Percentiles rank a stretch among this genome's conserved stretches.
Evolutionary conservation across 2,113 vertebrate genomes (phyloP).

Genomic region (Chiloscyllium plagiosum): DNA sequence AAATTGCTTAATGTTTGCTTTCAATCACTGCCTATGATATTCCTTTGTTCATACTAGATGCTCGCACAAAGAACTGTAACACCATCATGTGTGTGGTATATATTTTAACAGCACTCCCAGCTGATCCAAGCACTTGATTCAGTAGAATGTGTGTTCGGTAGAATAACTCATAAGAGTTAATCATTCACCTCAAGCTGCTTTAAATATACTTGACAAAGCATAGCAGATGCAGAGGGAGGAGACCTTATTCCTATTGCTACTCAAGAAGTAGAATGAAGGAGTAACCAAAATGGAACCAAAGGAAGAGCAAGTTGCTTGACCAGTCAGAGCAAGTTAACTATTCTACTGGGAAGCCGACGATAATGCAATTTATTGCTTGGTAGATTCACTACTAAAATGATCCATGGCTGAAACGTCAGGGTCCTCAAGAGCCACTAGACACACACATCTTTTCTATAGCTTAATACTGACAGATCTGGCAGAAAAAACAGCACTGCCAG

Average conservation of each 20-base stretch:
- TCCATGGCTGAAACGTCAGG: slow-evolving; percentile 10
- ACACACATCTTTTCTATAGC: slow-evolving; percentile 35
- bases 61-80: background rate
- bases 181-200: slow-evolving; percentile 4
- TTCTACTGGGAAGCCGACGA: background rate
- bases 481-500: slow-evolving; percentile 22
- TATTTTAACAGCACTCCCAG: background rate
- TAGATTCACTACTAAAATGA: slow-evolving; percentile 23
- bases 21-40: background rate
- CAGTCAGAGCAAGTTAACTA: background rate
- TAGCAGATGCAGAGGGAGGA: background rate
- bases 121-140: background rate
- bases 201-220: background rate
- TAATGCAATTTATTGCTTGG: slow-evolving; percentile 30
- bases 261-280: background rate
- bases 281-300: background rate
- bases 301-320: no score
- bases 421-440: slow-evolving; percentile 33
- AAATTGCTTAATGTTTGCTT: background rate
- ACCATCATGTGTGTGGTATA: background rate
- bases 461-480: slow-evolving; percentile 36
- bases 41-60: background rate
- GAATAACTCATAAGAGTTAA: slow-evolving; percentile 4
- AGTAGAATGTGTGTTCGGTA: background rate
- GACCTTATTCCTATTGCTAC: background rate